These are phyloP conservation scores for Megastigmus dorsalis DNA, from an alignment of 2,888 invertebrate species.

Conservation along the genomic window DNA sequence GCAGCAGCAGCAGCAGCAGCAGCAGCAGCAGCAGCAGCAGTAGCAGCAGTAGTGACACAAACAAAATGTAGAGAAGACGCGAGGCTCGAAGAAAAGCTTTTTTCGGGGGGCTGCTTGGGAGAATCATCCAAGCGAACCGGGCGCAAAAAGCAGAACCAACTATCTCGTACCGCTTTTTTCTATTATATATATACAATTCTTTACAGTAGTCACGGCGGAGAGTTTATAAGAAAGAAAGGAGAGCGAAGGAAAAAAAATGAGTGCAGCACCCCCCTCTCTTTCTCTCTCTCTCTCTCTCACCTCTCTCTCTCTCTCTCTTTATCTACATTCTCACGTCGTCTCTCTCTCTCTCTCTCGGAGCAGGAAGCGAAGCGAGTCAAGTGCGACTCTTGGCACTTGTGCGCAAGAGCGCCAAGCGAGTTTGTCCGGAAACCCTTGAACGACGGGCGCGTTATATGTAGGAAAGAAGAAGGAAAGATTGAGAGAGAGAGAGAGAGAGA, in stretches of 20 bases:
- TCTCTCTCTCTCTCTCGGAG: conserved; percentile 1
- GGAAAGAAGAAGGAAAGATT: neutral
- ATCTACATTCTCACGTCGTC: conserved; percentile 4
- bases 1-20: no score
- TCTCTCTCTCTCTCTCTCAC: neutral
- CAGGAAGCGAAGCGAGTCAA: conserved; percentile 49
- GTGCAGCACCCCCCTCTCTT: neutral
- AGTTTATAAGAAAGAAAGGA: neutral
- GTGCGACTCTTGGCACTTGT: conserved; percentile 47
- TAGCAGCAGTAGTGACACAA: no score
- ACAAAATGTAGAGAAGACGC: neutral
- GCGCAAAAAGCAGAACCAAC: neutral
- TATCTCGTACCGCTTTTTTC: no score
- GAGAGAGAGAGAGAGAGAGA: neutral
- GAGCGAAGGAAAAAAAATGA: neutral
- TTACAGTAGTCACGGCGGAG: neutral
- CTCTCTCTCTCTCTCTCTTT: neutral
- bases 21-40: no score
- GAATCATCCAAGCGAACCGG: neutral
- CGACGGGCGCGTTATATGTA: no score
- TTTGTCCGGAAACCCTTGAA: conserved; percentile 19
- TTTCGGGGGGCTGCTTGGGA: neutral
- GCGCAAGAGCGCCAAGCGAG: conserved; percentile 11
- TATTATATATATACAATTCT: no score
- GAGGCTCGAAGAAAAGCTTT: conserved; percentile 19